Evolutionary conservation across 2,113 vertebrate species (phyloP), one percentile per base, ranked within the genome.

Genomic region (Poeciliopsis turrubarensis): DNA sequence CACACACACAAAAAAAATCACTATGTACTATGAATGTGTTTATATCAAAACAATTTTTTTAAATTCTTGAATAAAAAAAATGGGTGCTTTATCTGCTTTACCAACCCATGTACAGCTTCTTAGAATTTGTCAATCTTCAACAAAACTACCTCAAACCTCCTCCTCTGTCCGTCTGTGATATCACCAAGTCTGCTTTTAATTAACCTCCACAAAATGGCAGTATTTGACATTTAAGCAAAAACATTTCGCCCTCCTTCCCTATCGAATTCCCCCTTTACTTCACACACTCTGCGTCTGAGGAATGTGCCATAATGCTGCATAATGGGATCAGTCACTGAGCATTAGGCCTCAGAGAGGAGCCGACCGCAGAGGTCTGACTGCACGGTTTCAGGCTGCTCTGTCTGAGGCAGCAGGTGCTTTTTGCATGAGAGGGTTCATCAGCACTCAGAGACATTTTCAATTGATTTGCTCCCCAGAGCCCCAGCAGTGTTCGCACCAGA

Each of bases 171-270:
- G 81, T 86, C 84, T 83, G 7, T 88, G 79, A 91, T 71, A 10
- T 90, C 87, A 92, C 75, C 83, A 63, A 63, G 72, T 74, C 81
- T 91, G 70, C 39, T 87, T 94, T 94, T 94, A 94, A 95, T 94
- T 94, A 94, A 95, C 93, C 77, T 68, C 79, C 86, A 83, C 77
- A 77, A 64, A 84, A 89, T 51, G 37, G 60, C 73, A 69, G 30
- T n/a, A 39, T 6, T 27, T 79, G 85, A 82, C 88, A 91, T 88
- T 83, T 87, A 84, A 86, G 87, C 78, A 89, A 93, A 37, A 88
- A 91, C 37, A 80, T 90, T 79, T 81, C 63, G 84, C 87, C 87
- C 90, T 85, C 89, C 89, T 73, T 87, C 22, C 77, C 89, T 92
- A 88, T 92, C 91, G 79, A 11, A 11, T 91, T 89, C 82, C 79